A percentile compares a stretch with the other conserved stretches of the same genome.
Evolutionary conservation across 2,113 vertebrate genomes (phyloP).

Genomic region (Neolamprologus kungweensis): DNA sequence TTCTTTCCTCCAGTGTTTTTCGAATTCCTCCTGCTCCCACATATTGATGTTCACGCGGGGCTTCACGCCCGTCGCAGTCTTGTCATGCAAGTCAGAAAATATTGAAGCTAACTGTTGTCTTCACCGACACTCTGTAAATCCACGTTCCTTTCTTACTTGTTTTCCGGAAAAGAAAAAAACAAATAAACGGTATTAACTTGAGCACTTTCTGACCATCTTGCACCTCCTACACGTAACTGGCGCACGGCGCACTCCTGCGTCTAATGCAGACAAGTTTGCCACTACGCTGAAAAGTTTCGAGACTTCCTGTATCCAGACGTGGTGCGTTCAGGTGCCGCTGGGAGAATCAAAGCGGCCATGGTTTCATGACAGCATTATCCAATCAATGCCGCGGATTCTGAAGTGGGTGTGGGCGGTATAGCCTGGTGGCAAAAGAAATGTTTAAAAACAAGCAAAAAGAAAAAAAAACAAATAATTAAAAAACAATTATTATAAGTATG

Average conservation of each 20-base stretch:
- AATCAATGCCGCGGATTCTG: not conserved
- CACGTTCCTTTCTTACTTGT: not conserved
- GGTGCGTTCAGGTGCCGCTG: constrained; percentile 33
- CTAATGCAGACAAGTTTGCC: constrained; percentile 11
- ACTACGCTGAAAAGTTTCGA: constrained; percentile 45
- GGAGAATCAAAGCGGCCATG: not conserved
- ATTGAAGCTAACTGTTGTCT: not conserved
- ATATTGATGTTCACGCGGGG: constrained; percentile 41
- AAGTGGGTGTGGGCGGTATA: not conserved
- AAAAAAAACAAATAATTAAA: not conserved
- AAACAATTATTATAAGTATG: not conserved
- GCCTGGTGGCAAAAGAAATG: not conserved
- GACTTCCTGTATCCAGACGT: constrained; percentile 53
- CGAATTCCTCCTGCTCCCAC: constrained; percentile 85
- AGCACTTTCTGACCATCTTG: constrained; percentile 8
- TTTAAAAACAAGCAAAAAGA: not conserved
- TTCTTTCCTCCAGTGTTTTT: constrained; percentile 82
- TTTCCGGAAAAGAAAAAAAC: not conserved
- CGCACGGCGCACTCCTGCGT: not conserved
- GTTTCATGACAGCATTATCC: not conserved
- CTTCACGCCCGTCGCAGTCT: not conserved
- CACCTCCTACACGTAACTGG: not conserved
- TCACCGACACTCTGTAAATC: not conserved
- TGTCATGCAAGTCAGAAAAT: not conserved
- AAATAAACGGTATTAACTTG: not conserved